phyloP scores from a whole-genome alignment of 2,888 invertebrate genomes.

The Ceriagrion tenellum region DNA sequence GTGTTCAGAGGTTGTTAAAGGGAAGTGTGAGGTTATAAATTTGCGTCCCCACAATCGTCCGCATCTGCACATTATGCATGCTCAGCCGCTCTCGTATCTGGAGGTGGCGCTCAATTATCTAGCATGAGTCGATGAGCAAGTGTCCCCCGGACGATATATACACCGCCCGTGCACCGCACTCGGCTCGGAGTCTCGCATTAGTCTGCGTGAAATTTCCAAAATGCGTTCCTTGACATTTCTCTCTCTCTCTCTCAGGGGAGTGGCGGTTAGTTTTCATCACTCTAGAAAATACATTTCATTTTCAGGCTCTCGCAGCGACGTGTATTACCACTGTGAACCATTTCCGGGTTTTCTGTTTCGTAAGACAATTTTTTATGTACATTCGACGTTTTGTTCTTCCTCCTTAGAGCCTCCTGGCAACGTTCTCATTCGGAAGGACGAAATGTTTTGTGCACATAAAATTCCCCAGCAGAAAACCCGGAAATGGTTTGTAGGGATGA shows the following conservation, averaged over 20 bases:
- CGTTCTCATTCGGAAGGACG: too few species aligned
- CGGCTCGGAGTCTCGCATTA: background rate
- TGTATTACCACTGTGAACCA: too few species aligned
- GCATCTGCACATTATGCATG: constrained; percentile 15
- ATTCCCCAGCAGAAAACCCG: too few species aligned
- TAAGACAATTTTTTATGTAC: too few species aligned
- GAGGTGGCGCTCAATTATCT: constrained; percentile 16
- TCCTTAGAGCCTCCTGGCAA: too few species aligned
- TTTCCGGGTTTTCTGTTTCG: too few species aligned
- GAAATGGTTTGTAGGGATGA: too few species aligned
- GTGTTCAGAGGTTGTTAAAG: background rate
- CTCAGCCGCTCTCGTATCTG: background rate
- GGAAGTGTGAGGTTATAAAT: background rate
- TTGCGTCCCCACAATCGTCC: constrained; percentile 23
- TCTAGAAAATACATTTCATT: too few species aligned
- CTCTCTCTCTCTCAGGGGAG: too few species aligned
- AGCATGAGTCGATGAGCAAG: background rate
- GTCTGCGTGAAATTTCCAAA: background rate
- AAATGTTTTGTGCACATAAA: too few species aligned
- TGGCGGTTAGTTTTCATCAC: background rate
- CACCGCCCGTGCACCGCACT: background rate
- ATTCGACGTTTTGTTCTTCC: too few species aligned
- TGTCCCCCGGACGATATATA: background rate
- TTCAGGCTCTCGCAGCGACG: too few species aligned
- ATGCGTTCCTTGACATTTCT: background rate